phyloP scores from a whole-genome alignment of 1,140 invertebrate genomes.

The Epicauta chinensis region DNA sequence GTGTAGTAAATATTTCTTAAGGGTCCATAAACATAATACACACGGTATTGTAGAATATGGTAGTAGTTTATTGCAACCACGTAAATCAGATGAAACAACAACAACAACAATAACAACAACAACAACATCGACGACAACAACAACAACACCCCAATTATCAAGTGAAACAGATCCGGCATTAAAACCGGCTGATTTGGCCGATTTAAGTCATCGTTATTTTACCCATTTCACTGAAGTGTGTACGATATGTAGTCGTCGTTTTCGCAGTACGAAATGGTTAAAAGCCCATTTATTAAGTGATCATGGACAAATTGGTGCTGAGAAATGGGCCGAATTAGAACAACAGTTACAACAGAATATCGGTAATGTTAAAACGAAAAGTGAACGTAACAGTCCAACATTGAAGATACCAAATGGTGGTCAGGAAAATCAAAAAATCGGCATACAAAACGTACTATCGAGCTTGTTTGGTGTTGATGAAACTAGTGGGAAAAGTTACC shows the following conservation, averaged over 20 bases:
- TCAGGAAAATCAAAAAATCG: constrained; percentile 40
- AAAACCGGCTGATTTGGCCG: constrained; percentile 49
- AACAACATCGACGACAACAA: constrained; percentile 27
- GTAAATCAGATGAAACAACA: constrained; percentile 42
- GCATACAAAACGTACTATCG: constrained; percentile 50
- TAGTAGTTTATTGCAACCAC: constrained; percentile 46
- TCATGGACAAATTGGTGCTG: constrained; percentile 66
- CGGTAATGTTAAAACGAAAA: constrained; percentile 27
- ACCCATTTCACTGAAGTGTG: constrained; percentile 74
- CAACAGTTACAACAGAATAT: constrained; percentile 38
- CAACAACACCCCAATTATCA: not conserved
- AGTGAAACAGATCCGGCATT: constrained; percentile 46
- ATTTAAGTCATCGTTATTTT: constrained; percentile 58
- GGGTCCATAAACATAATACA: constrained; percentile 96
- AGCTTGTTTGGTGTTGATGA: constrained; percentile 53
- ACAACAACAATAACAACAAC: constrained; percentile 30
- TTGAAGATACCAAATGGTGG: constrained; percentile 57
- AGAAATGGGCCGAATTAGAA: constrained; percentile 65
- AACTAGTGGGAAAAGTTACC: constrained; percentile 64
- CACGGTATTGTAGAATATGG: constrained; percentile 85
- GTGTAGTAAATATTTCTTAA: constrained; percentile 95
- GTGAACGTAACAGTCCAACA: constrained; percentile 45
- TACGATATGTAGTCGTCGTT: constrained; percentile 78
- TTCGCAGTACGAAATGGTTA: constrained; percentile 84
- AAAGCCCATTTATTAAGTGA: constrained; percentile 83